phyloP scores from a whole-genome alignment of 2,113 vertebrate species.

The Theristicus caerulescens region DNA sequence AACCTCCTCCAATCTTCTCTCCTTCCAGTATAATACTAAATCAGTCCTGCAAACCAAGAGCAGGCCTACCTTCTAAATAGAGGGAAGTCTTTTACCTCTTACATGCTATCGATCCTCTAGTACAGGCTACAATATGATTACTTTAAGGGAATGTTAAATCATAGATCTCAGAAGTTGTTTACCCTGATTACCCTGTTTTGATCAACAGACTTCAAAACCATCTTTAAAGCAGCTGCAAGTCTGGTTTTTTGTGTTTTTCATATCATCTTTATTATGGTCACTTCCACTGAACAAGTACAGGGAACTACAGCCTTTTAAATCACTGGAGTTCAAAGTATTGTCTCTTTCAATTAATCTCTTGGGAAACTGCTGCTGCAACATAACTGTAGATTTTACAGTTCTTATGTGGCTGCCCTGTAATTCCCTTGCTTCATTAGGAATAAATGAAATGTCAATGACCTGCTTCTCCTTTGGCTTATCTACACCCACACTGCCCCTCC shows the following conservation, averaged over 20 bases:
- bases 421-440: neutral
- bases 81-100: neutral
- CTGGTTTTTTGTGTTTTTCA: neutral
- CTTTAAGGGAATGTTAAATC: neutral
- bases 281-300: neutral
- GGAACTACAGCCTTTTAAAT: neutral
- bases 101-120: neutral
- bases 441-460: neutral
- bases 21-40: neutral
- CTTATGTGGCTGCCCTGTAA: neutral
- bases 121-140: neutral
- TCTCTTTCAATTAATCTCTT: neutral
- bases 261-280: neutral
- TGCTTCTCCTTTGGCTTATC: neutral
- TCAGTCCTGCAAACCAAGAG: neutral
- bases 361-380: neutral
- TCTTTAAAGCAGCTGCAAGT: neutral
- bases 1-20: neutral
- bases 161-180: neutral
- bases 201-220: neutral
- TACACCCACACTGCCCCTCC: neutral
- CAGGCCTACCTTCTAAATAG: neutral
- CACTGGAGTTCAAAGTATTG: neutral
- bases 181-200: neutral
- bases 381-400: neutral